Base-by-base conservation (phyloP, 2,888 invertebrate species). In the Drosophila subsilvestris region DNA sequence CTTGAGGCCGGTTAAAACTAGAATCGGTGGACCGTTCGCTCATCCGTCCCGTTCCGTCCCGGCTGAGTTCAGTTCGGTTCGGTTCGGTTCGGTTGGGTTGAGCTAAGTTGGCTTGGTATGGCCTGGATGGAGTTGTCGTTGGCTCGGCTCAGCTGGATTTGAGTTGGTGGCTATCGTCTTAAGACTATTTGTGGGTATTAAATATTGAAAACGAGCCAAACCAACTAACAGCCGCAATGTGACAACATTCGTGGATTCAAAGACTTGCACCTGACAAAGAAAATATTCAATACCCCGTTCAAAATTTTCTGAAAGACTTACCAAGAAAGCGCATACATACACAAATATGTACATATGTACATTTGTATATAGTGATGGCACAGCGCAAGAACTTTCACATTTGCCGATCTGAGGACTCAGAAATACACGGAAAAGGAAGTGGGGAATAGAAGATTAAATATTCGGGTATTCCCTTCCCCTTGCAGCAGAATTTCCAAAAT, bases 1-100 rank as follows among this genome's bases (percentile, higher is more conserved):
- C 87, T 81, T 86, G 65, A 45, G 60, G 79, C 75, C 85, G 74
- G 86, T 85, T 86, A 6, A 74, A 86, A 86, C 86, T 86, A 86
- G 86, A 87, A 86, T 87, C 76, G 61, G 37, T 75, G 66, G 78
- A 75, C 66, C 67, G 48, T 47, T 57, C 51, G 54, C 17, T 43
- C 44, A 27, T 32, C 25, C 63, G 57, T 58, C 66, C 50, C 43
- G 37, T 14, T n/a, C 50, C 49, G 59, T 42, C 27, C 49, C 63
- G 60, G 43, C 49, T 51, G 51, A 49, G 59, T 57, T 68, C 47
- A 51, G 66, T 50, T 65, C 56, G 45, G 50, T 66, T 53, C 45
- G 65, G 47, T 45, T 62, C 43, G 50, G 10, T 62, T 48, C 43
- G 43, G 32, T 18, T 42, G 47, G 20, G 14, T 49, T 51, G 62